Conservation (phyloP, 1,140 invertebrate genomes). For the Helicoverpa armigera region DNA sequence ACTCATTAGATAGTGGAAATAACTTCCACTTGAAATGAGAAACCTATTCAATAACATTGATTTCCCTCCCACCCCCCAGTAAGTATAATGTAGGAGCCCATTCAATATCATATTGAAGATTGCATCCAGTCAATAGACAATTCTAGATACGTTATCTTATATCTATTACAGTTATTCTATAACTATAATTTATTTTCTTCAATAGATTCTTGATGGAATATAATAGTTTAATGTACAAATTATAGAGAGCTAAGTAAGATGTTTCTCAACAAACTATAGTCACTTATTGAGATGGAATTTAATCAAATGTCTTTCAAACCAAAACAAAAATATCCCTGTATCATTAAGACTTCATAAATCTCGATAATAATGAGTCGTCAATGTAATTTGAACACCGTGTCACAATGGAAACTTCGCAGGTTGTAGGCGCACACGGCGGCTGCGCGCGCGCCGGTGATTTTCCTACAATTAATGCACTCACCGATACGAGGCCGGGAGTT, state of each 20-base stretch:
- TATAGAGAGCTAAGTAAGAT: no score
- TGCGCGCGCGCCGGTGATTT: conserved; percentile 43
- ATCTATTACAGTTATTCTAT: neutral
- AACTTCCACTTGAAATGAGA: neutral
- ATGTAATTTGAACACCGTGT: neutral
- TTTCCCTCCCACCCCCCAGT: no score
- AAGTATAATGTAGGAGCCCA: neutral
- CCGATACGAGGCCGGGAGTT: conserved; percentile 45
- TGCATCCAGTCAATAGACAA: neutral
- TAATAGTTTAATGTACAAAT: no score
- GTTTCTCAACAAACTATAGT: no score
- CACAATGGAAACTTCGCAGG: conserved; percentile 27
- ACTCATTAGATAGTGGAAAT: neutral
- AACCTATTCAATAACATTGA: neutral
- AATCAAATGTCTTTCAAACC: no score
- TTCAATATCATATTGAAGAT: neutral
- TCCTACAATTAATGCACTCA: conserved; percentile 48
- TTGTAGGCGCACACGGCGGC: neutral
- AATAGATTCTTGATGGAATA: no score
- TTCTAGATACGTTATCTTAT: neutral
- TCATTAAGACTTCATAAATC: neutral
- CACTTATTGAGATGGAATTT: no score
- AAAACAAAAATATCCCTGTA: no score
- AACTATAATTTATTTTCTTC: neutral
- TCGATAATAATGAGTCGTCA: neutral